Conservation (phyloP, 2,888 invertebrate species). For the Agonopterix subpropinquella region DNA sequence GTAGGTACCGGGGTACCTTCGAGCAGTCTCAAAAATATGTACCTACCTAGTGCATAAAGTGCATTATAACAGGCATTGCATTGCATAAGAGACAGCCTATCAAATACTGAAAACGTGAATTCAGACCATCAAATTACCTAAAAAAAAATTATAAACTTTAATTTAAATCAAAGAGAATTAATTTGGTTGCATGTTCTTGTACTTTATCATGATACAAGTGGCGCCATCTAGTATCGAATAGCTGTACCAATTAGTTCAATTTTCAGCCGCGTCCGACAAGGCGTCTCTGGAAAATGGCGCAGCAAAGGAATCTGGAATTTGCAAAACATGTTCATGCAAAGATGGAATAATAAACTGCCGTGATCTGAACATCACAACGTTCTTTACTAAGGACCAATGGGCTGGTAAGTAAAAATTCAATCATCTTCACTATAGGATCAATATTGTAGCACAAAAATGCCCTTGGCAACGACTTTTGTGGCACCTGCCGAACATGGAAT, state of each 20-base stretch:
- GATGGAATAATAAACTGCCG: constrained; percentile 72
- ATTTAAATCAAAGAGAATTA: no score
- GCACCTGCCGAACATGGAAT: no score
- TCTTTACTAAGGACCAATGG: constrained; percentile 76
- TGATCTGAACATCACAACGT: constrained; percentile 54
- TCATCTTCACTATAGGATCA: not conserved
- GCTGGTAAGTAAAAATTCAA: constrained; percentile 34
- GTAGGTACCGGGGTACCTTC: no score
- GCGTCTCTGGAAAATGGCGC: constrained; percentile 14
- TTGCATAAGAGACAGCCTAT: no score
- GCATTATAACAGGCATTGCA: no score
- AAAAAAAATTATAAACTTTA: no score
- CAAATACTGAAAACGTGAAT: no score
- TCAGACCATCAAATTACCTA: no score
- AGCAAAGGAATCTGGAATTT: constrained; percentile 54
- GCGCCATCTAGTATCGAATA: constrained; percentile 33
- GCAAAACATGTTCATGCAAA: constrained; percentile 71
- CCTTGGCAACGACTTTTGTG: no score
- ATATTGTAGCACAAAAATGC: not conserved
- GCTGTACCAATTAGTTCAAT: constrained; percentile 18
- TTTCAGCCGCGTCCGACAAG: constrained; percentile 20
- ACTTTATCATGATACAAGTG: not conserved
- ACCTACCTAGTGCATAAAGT: no score
- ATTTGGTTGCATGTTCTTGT: no score
- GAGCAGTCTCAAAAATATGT: no score